Percentiles rank a stretch among this genome's conserved stretches.
phyloP scores from a whole-genome alignment of 2,113 vertebrate genomes.

The Artemisiospiza belli region DNA sequence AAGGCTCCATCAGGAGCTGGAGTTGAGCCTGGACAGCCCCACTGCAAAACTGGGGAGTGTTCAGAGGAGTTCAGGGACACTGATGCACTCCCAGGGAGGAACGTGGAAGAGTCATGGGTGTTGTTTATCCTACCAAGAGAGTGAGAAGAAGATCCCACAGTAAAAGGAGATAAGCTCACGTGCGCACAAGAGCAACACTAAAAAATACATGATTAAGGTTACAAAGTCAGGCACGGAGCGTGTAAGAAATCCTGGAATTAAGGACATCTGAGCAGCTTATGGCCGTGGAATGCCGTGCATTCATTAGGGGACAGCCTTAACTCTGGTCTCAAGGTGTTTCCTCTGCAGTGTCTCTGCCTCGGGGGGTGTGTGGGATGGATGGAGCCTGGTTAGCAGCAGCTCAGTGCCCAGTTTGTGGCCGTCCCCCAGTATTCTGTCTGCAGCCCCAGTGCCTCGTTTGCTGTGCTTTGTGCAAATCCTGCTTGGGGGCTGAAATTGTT shows the following conservation, averaged over 20 bases:
- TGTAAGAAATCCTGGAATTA: background rate
- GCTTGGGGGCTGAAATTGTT: background rate
- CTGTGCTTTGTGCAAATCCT: background rate
- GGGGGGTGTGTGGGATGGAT: background rate
- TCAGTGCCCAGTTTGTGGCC: background rate
- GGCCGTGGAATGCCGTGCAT: rapidly evolving
- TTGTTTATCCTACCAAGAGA: background rate
- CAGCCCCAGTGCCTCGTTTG: rapidly evolving
- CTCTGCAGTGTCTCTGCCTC: background rate
- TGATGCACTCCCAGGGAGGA: background rate
- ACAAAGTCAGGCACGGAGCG: background rate
- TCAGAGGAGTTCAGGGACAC: background rate
- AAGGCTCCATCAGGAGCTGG: rapidly evolving
- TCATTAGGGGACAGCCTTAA: background rate
- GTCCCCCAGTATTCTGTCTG: background rate
- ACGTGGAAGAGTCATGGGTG: background rate
- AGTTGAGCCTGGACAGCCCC: background rate
- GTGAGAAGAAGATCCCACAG: rapidly evolving
- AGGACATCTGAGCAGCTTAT: slow-evolving; percentile 8
- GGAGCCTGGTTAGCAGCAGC: background rate
- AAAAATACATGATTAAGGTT: background rate
- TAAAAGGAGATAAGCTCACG: background rate
- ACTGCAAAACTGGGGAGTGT: rapidly evolving
- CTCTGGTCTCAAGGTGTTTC: background rate
- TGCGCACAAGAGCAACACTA: rapidly evolving